Evolutionary conservation across 64 coral and sea anemone species (phyloP), one percentile per base, ranked within the genome.

Genomic region (Cladopsammia gracilis): DNA sequence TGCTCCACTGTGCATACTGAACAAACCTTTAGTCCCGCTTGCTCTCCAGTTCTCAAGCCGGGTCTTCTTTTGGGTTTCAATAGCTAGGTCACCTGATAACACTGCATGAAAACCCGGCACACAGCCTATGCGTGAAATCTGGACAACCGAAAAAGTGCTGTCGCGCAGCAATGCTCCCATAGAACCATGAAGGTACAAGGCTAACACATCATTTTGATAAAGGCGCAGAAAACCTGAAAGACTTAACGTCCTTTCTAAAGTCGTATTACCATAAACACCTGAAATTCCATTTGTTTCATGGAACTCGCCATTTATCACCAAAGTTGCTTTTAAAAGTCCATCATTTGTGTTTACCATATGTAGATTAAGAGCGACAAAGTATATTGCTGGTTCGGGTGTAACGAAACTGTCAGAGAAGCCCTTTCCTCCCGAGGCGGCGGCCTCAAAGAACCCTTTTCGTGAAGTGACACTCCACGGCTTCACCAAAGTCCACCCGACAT

Each of bases 161-260:
- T 54, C 48, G 4, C 24, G 7, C 66, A 87, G 25, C 69, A 87
- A 45, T 0, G 48, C 7, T 53, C 83, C 83, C 24, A 18, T n/a
- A 1, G 83, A 71, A 13, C 83, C 83, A 71, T 25, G 12, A 9
- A 87, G 64, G 25, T 69, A 69, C 48, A 70, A 53, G 19, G 83
- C 22, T 69, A 87, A 9, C 3, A 71, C 65, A 43, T 87, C 83
- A 42, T 71, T 87, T 70, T 71, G 43, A 87, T 87, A 87, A 43
- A 87, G 83, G 18, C 20, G 65, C 64, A 87, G 62, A 43, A 87
- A 87, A 3, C 83, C 83, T 10, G 83, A 87, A 20, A 87, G 64
- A 26, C 64, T 71, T 71, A 73, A 14, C 11, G 65, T 71, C 52
- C 62, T 62, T 71, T n/a, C 14, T 70, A 6, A 25, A 57, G 3